These are phyloP conservation scores for Platycheirus albimanus DNA, from an alignment of 2,888 invertebrate species.

Conservation along the genomic window DNA sequence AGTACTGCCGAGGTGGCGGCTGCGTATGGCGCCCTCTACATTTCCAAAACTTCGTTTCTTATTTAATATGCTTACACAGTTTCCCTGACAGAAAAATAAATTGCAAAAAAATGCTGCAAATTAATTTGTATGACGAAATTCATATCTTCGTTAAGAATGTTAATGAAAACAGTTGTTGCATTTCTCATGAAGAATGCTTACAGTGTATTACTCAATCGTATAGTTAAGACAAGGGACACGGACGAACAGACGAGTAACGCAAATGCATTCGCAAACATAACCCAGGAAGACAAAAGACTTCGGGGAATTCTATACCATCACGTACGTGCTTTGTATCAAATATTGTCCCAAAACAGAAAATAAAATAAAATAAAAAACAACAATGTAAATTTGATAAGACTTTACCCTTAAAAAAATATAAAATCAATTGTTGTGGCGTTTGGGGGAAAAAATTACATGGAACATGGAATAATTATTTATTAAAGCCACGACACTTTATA, in stretches of 20 bases:
- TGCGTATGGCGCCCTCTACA: no score
- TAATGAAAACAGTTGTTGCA: background rate
- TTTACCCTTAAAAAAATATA: conserved; percentile 49
- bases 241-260: background rate
- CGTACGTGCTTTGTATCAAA: conserved; percentile 57
- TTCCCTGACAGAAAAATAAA: no score
- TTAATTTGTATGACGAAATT: no score
- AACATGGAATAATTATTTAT: conserved; percentile 38
- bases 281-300: conserved; percentile 64
- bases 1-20: no score
- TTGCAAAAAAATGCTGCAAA: no score
- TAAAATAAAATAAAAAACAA: conserved; percentile 30
- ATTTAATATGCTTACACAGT: no score
- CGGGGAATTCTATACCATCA: conserved; percentile 61
- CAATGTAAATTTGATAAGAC: conserved; percentile 26
- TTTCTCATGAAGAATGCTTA: background rate
- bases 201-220: conserved; percentile 10
- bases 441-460: conserved; percentile 12
- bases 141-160: no score
- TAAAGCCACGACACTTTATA: background rate
- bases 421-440: conserved; percentile 68
- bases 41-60: no score
- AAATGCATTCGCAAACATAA: conserved; percentile 43
- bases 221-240: conserved; percentile 13
- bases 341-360: conserved; percentile 14